Evolutionary conservation across 2,113 vertebrate genomes (phyloP).

Genomic region (Chloropsis hardwickii): DNA sequence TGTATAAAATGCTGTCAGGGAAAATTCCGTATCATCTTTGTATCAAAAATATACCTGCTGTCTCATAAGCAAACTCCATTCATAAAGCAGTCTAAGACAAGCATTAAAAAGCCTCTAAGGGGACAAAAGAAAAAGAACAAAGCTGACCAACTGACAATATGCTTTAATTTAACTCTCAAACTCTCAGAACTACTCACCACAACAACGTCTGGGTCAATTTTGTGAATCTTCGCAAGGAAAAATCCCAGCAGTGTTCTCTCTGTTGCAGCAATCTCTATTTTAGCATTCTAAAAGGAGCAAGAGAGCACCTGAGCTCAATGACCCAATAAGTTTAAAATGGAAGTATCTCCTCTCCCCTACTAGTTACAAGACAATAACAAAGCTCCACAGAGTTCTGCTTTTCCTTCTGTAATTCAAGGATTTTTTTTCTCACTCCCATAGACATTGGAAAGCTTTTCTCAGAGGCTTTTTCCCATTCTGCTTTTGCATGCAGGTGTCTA

Average conservation of each 20-base stretch:
- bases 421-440: conserved; percentile 12
- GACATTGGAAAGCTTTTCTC: conserved; percentile 3
- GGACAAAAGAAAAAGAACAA: conserved; percentile 25
- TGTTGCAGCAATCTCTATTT: conserved; percentile 89
- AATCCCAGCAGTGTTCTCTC: conserved; percentile 93
- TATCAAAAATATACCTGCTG: conserved; percentile 18
- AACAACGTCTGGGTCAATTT: conserved; percentile 94
- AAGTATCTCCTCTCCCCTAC: conserved; percentile 28
- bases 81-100: background rate
- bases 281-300: conserved; percentile 83
- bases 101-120: background rate
- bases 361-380: conserved; percentile 40
- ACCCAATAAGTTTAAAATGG: conserved; percentile 44
- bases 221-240: conserved; percentile 96
- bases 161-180: conserved; percentile 2
- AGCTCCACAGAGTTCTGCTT: conserved; percentile 14
- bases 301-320: conserved; percentile 45
- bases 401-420: conserved; percentile 5
- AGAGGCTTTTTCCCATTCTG: conserved; percentile 17
- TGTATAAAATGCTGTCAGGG: conserved; percentile 4
- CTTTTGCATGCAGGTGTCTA: conserved; percentile 44
- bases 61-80: conserved; percentile 39
- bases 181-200: conserved; percentile 83
- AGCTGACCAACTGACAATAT: conserved; percentile 1
- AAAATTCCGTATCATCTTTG: background rate